Conservation (phyloP, 2,888 invertebrate species). For the Cynaeus angustus region DNA sequence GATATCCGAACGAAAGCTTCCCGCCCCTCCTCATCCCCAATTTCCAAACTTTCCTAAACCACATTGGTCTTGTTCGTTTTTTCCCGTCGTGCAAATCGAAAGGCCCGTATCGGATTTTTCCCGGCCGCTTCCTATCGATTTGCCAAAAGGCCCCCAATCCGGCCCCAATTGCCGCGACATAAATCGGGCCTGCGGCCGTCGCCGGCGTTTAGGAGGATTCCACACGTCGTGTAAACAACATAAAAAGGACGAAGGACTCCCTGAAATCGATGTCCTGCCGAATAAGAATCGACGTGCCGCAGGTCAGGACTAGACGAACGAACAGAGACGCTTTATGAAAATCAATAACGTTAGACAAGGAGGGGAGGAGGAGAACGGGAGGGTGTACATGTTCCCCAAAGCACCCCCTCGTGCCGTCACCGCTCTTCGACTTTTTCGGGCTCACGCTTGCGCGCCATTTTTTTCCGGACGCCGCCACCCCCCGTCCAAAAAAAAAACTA, state of each 20-base stretch:
- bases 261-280: conserved; percentile 67
- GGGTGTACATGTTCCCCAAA: conserved; percentile 23
- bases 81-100: neutral
- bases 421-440: conserved; percentile 46
- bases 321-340: conserved; percentile 57
- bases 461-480: conserved; percentile 30
- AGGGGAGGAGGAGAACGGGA: conserved; percentile 47
- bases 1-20: too few relatives aligned
- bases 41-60: neutral
- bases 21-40: neutral
- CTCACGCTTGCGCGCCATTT: conserved; percentile 47
- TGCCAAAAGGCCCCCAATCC: neutral
- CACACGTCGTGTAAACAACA: conserved; percentile 49
- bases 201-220: conserved; percentile 22
- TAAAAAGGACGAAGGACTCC: conserved; percentile 50
- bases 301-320: conserved; percentile 65
- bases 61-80: conserved; percentile 8
- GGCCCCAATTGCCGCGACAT: conserved; percentile 9
- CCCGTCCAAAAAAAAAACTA: conserved; percentile 29
- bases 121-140: neutral
- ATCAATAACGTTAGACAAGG: conserved; percentile 67
- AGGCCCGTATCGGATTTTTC: neutral
- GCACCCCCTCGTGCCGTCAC: conserved; percentile 20
- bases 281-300: conserved; percentile 68
- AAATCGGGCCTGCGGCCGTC: conserved; percentile 20